These are phyloP conservation scores for Piaya cayana DNA, from an alignment of 2,113 vertebrate genomes.

Conservation along the genomic window DNA sequence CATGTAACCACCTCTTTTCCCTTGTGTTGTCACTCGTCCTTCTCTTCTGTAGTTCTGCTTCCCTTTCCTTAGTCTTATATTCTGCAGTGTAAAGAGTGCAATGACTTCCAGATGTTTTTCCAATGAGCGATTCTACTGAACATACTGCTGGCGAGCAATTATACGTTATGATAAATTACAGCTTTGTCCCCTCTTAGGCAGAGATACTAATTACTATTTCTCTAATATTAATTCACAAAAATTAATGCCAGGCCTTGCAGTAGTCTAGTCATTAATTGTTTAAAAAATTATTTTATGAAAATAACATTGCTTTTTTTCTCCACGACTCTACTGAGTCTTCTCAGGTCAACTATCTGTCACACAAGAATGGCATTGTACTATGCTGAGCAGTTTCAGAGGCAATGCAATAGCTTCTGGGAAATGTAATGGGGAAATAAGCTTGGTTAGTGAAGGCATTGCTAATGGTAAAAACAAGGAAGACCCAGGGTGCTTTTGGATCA, in stretches of 20 bases:
- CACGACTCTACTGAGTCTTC: background rate
- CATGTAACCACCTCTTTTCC: background rate
- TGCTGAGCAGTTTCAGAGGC: background rate
- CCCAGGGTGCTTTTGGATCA: background rate
- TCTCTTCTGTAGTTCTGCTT: background rate
- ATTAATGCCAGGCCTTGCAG: background rate
- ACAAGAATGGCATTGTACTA: background rate
- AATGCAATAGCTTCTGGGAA: background rate
- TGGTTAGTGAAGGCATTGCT: background rate
- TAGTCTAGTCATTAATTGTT: background rate
- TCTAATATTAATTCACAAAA: background rate
- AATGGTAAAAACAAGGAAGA: background rate
- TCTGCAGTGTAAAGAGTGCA: background rate
- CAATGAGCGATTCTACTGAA: background rate
- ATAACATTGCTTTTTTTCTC: background rate
- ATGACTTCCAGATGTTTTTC: background rate
- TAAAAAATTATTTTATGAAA: background rate
- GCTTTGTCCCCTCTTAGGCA: background rate
- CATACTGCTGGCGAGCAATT: background rate
- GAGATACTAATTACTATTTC: background rate
- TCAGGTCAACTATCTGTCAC: background rate
- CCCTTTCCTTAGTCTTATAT: background rate
- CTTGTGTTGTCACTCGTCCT: background rate
- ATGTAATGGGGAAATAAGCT: background rate
- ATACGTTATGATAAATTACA: background rate